Evolutionary conservation across 37 sponge, comb jelly and placozoan species (phyloP).

Genomic region (Bolinopsis microptera): DNA sequence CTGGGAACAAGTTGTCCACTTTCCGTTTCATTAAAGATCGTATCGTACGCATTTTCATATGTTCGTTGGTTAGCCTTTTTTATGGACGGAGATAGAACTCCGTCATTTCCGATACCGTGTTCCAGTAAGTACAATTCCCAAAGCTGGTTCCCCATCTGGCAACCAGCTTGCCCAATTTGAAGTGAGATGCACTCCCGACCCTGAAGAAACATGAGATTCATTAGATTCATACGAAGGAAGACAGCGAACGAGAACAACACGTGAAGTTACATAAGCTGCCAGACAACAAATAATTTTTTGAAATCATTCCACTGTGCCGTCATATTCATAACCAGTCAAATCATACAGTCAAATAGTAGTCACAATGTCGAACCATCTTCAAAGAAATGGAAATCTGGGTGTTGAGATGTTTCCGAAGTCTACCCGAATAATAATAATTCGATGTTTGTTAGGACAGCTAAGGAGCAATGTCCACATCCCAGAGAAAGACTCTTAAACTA

Average conservation of each 20-base stretch:
- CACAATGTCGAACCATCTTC: background rate
- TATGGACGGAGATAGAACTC: constrained; percentile 14
- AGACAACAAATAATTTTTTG: no score
- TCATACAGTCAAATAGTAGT: no score
- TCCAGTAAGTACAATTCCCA: constrained; percentile 68
- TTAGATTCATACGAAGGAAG: no score
- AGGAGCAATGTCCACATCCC: background rate
- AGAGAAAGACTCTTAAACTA: no score
- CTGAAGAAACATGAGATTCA: background rate
- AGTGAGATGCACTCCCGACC: constrained; percentile 66
- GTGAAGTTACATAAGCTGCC: no score
- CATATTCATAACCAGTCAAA: no score
- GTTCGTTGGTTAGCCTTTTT: background rate
- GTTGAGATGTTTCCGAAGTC: background rate
- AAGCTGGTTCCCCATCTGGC: constrained; percentile 64
- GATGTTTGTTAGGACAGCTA: background rate
- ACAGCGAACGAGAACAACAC: no score
- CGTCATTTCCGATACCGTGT: constrained; percentile 65
- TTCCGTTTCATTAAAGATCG: constrained; percentile 63
- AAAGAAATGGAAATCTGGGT: background rate
- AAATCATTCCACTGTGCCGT: no score
- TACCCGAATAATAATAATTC: background rate
- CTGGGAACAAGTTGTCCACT: constrained; percentile 65
- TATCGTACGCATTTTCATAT: constrained; percentile 43
- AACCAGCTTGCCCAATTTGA: constrained; percentile 67